Percentiles rank a stretch among this genome's conserved stretches.
Evolutionary conservation across 2,113 vertebrate genomes (phyloP).

Genomic region (Choloepus hoffmanni): DNA sequence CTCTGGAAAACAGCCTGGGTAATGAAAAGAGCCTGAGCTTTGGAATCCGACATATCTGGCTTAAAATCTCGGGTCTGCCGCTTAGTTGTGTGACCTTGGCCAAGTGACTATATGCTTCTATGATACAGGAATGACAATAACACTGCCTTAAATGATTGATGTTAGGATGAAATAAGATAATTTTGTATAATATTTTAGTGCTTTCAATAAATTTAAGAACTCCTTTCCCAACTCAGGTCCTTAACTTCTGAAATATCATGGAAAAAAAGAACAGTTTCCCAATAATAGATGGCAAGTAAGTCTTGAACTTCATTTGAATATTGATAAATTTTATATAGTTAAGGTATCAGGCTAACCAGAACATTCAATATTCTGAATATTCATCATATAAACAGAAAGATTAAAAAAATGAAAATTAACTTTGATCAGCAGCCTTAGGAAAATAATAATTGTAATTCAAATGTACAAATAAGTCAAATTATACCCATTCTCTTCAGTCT

Average conservation of each 20-base stretch:
- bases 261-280: neutral
- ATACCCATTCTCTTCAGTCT: neutral
- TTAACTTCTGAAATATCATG: constrained; percentile 14
- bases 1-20: neutral
- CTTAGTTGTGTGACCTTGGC: neutral
- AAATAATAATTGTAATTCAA: neutral
- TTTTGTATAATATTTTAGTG: neutral
- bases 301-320: neutral
- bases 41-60: neutral
- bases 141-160: neutral
- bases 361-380: constrained; percentile 20
- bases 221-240: neutral
- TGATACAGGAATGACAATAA: neutral
- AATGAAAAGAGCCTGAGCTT: neutral
- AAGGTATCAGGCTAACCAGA: constrained; percentile 9
- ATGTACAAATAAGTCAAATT: constrained; percentile 1
- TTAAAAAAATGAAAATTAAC: neutral
- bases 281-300: neutral
- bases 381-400: neutral
- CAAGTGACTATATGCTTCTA: neutral
- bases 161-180: neutral
- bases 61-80: constrained; percentile 34
- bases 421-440: neutral
- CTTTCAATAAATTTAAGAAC: neutral
- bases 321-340: neutral